These are phyloP conservation scores for Cecidostiba fungosa DNA, from an alignment of 2,888 invertebrate genomes.

Conservation along the genomic window DNA sequence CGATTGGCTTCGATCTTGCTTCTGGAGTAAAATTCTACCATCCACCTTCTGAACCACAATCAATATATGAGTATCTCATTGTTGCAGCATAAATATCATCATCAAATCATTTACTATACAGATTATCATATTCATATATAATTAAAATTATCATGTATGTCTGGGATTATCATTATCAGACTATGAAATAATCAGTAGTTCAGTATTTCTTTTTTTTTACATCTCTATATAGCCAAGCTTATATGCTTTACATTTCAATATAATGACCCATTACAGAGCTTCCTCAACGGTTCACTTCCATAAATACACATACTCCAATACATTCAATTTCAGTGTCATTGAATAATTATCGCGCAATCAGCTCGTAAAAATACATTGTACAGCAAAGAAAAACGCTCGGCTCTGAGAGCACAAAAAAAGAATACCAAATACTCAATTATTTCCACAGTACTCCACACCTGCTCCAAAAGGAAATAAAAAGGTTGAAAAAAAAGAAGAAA, in stretches of 20 bases:
- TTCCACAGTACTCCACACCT: neutral
- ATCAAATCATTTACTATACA: neutral
- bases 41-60: slow-evolving; percentile 77
- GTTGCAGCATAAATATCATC: slow-evolving; percentile 36
- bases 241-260: neutral
- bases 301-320: neutral
- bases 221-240: neutral
- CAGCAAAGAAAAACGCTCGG: neutral
- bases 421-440: neutral
- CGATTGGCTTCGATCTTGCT: slow-evolving; percentile 77
- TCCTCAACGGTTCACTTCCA: neutral
- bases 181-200: neutral
- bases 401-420: neutral
- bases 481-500: neutral
- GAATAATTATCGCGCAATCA: slow-evolving; percentile 13
- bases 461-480: neutral
- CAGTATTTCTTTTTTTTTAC: neutral
- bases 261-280: neutral
- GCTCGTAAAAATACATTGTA: neutral
- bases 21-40: slow-evolving; percentile 78
- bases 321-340: neutral
- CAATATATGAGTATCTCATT: slow-evolving; percentile 70
- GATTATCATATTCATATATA: neutral
- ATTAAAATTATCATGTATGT: neutral
- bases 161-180: neutral